Conservation (phyloP, 2,888 invertebrate species). For the Hartigia nigra region DNA sequence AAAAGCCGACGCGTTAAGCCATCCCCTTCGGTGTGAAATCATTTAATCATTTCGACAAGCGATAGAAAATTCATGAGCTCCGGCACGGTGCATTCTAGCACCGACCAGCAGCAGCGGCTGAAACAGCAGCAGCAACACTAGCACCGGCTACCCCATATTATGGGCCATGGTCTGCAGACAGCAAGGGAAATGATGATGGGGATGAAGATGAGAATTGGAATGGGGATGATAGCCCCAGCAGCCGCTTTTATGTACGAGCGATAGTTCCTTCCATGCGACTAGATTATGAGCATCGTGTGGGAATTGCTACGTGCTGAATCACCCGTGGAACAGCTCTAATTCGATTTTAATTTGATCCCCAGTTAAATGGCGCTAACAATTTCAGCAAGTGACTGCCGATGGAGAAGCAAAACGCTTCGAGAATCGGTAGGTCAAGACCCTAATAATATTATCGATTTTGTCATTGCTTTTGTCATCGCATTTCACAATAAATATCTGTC, state of each 20-base stretch:
- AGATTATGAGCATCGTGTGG: slow-evolving; percentile 35
- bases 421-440: not conserved
- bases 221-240: slow-evolving; percentile 4
- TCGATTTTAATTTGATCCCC: slow-evolving; percentile 60
- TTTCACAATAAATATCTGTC: not conserved
- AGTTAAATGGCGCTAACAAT: slow-evolving; percentile 12
- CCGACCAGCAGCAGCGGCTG: not conserved
- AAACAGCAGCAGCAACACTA: not conserved
- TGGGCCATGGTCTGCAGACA: slow-evolving; percentile 12
- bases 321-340: slow-evolving; percentile 52
- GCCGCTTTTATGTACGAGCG: slow-evolving; percentile 34
- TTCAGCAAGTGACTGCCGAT: not conserved
- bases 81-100: not conserved
- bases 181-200: not conserved
- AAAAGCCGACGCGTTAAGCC: slow-evolving; percentile 36
- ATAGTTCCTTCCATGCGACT: slow-evolving; percentile 36
- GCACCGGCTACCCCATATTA: slow-evolving; percentile 28
- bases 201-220: not conserved
- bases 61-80: slow-evolving; percentile 60
- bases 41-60: slow-evolving; percentile 53
- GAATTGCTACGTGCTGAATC: slow-evolving; percentile 51
- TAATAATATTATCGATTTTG: not conserved
- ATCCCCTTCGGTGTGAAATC: slow-evolving; percentile 37
- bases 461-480: not conserved
- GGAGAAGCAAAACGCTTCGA: not conserved